Evolutionary conservation across 2,888 invertebrate genomes (phyloP), one percentile per base, ranked within the genome.

Genomic region (Limnephilus auricula): DNA sequence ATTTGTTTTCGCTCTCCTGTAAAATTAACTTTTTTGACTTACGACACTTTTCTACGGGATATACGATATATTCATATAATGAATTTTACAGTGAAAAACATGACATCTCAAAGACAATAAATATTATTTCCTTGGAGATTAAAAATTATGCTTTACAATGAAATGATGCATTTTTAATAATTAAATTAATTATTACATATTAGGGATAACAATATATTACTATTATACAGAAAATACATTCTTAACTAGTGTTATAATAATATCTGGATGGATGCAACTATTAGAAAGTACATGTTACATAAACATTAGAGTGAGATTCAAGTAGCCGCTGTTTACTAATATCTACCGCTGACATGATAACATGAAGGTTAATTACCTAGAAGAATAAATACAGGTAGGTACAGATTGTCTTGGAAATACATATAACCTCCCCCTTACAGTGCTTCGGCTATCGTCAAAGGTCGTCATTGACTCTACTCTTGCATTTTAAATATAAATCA

Each of bases 181-280:
- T 65, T 65, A 65, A 65, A 65, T 65, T 65, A 65, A n/a, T 65
- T 65, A 65, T n/a, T 65, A 65, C 25, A 65, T 65, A 50, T 65
- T 65, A 65, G 65, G 25, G 65, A n/a, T 65, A n/a, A 84, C 9
- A 32, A 84, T 25, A 32, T 84, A 32, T 84, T 84, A 84, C 37
- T 25, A 84, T 84, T n/a, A 34, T 84, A 34, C 37, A 37, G 84
- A 84, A 84, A 84, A 84, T 84, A 84, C 37, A 37, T 84, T 84
- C 84, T 37, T 37, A 34, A 34, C 18, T 83, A 25, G 50, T 83
- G n/a, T 65, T 84, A 37, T 84, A 37, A 37, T 37, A 34, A 37
- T 84, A 84, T 40, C 31, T 84, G 84, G 84, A 84, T 84, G 84
- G 84, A 84, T 37, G 84, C 40, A 32, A 84, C 34, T 37, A 84